Evolutionary conservation across 2,113 vertebrate species (phyloP), one percentile per base, ranked within the genome.

Genomic region (Emydura subglobosa): DNA sequence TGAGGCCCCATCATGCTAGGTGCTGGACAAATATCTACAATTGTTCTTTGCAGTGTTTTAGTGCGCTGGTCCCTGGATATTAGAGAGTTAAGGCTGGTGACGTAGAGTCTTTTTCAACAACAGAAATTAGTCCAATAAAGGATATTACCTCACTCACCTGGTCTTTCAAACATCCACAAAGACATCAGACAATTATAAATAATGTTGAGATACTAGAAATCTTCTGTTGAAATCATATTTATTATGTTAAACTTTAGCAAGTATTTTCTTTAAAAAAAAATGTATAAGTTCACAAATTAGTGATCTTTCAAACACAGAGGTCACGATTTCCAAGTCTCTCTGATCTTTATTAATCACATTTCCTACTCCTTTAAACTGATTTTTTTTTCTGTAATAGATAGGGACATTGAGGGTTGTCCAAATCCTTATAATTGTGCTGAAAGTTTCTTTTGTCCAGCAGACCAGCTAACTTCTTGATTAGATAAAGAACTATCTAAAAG

Each of bases 371-470:
- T 85, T 72, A 92, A 97, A 81, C 34, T 72, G 91, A 85, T 29
- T 86, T 65, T 72, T 22, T 39, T 22, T 34, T 53, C 49, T 88
- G 76, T 55, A 2, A 27, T 31, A 82, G 76, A 76, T 12, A 86
- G 61, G 25, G 84, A 93, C 7, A 5, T 25, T 82, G 39, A 84
- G 3, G 44, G 21, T 12, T 81, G 50, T 81, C 50, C 94, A 82
- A 96, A 91, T 42, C 31, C 44, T 96, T 92, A 1, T 5, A 96
- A 93, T 25, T 79, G 83, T 54, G 54, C 78, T 79, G 76, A 87
- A 96, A 86, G 82, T 97, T 95, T 90, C 76, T 96, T 97, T 97
- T 96, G 90, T 88, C 88, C 88, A 95, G 74, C 72, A 87, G 39
- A 92, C 34, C 83, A 92, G 59, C 54, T 92, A 94, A 94, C 82